Conservation (phyloP, 2,888 invertebrate species). For the Phyto melanocephala region DNA sequence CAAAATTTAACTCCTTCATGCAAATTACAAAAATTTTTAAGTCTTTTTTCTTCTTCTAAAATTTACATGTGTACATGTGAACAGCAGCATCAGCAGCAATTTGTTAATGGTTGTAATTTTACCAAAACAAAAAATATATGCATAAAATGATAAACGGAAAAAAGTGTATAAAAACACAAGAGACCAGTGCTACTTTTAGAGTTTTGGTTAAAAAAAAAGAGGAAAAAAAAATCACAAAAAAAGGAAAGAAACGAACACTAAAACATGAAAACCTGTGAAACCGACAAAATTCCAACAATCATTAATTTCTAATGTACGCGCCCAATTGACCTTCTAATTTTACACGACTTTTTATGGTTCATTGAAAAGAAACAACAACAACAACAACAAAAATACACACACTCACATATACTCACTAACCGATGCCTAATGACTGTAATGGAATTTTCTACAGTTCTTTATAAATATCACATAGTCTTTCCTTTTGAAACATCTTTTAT, state of each 20-base stretch:
- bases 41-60: background rate
- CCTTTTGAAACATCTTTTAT: slow-evolving; percentile 22
- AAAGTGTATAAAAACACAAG: background rate
- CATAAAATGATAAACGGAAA: background rate
- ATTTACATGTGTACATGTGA: slow-evolving; percentile 24
- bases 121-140: slow-evolving; percentile 17
- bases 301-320: slow-evolving; percentile 61
- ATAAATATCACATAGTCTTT: slow-evolving; percentile 21
- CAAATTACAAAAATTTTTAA: slow-evolving; percentile 46
- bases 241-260: background rate
- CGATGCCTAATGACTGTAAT: background rate
- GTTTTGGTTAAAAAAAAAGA: slow-evolving; percentile 19
- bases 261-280: slow-evolving; percentile 24
- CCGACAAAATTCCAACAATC: slow-evolving; percentile 59
- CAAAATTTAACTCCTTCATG: slow-evolving; percentile 56
- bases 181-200: slow-evolving; percentile 34
- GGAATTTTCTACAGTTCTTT: background rate
- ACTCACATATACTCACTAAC: background rate
- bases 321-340: slow-evolving; percentile 61
- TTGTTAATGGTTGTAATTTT: slow-evolving; percentile 30
- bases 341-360: slow-evolving; percentile 47
- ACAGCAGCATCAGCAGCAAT: slow-evolving; percentile 40
- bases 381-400: slow-evolving; percentile 1
- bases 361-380: slow-evolving; percentile 9
- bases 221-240: background rate